These are phyloP conservation scores for Xestia ashworthii DNA, from an alignment of 2,888 invertebrate species.

Conservation along the genomic window DNA sequence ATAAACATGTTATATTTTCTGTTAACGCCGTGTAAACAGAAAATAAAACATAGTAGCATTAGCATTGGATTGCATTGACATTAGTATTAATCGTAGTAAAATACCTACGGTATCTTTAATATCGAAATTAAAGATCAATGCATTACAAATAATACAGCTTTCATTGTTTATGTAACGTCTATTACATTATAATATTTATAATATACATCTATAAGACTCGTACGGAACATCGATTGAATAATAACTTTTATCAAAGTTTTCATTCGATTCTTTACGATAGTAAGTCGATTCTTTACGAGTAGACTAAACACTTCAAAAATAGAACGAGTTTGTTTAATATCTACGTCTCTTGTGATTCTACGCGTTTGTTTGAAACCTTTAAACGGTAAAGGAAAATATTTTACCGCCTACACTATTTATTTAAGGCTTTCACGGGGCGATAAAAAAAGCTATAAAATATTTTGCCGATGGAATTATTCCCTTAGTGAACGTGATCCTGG, in stretches of 20 bases:
- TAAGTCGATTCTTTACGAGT: conserved; percentile 33
- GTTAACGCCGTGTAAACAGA: too few relatives aligned
- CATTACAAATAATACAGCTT: neutral
- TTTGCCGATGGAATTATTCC: conserved; percentile 40
- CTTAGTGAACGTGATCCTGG: conserved; percentile 25
- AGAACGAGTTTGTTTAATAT: conserved; percentile 31
- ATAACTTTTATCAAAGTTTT: conserved; percentile 17
- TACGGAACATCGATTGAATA: conserved; percentile 39
- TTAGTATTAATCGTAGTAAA: neutral
- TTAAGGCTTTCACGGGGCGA: conserved; percentile 45
- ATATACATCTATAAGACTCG: too few relatives aligned
- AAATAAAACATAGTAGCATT: neutral
- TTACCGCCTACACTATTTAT: conserved; percentile 54
- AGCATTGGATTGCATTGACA: neutral
- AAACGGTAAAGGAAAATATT: conserved; percentile 44
- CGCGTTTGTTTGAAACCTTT: conserved; percentile 32
- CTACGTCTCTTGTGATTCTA: conserved; percentile 31
- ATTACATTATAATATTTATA: neutral
- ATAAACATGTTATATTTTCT: neutral
- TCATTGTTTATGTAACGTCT: neutral
- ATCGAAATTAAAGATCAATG: neutral
- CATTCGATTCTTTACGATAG: conserved; percentile 26
- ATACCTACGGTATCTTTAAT: too few relatives aligned
- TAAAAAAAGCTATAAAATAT: conserved; percentile 59
- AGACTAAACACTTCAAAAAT: conserved; percentile 57